Percentiles rank a stretch among this genome's conserved stretches.
phyloP scores from a whole-genome alignment of 2,113 vertebrate species.

The Falcunculus frontatus region DNA sequence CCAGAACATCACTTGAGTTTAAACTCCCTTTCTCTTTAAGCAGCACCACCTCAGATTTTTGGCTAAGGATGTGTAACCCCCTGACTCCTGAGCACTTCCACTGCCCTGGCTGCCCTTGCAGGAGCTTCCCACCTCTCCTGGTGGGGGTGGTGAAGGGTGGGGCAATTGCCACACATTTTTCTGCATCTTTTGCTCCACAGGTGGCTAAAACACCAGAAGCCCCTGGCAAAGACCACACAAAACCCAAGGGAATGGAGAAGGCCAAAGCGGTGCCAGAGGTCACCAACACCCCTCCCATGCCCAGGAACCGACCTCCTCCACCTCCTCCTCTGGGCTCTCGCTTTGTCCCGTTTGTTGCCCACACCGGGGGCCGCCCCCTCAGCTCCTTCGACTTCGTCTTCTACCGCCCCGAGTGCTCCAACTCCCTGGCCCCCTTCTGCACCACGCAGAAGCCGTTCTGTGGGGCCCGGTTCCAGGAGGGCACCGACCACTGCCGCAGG shows the following conservation, averaged over 20 bases:
- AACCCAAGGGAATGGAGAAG: background rate
- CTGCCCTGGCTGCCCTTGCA: background rate
- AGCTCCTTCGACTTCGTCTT: constrained; percentile 36
- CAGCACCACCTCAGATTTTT: background rate
- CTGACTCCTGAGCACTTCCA: background rate
- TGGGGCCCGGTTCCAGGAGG: constrained; percentile 41
- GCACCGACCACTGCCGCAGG: constrained; percentile 43
- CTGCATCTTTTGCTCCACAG: background rate
- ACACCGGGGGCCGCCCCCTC: background rate
- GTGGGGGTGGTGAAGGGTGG: background rate
- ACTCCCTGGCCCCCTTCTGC: constrained; percentile 69
- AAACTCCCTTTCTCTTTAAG: background rate
- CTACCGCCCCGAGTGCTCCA: constrained; percentile 37
- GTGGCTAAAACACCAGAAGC: background rate
- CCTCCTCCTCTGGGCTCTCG: background rate
- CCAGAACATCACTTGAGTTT: background rate
- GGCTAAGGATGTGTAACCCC: background rate
- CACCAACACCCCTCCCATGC: fast-evolving
- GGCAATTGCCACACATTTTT: fast-evolving
- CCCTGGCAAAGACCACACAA: background rate
- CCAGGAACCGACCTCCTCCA: background rate
- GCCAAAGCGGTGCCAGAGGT: background rate
- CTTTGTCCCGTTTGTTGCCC: background rate
- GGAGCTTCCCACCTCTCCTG: background rate
- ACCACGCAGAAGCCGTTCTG: constrained; percentile 61